A percentile compares a stretch with the other conserved stretches of the same genome.
Conservation (phyloP, 2,888 invertebrate genomes). For the Smittia sp. region DNA sequence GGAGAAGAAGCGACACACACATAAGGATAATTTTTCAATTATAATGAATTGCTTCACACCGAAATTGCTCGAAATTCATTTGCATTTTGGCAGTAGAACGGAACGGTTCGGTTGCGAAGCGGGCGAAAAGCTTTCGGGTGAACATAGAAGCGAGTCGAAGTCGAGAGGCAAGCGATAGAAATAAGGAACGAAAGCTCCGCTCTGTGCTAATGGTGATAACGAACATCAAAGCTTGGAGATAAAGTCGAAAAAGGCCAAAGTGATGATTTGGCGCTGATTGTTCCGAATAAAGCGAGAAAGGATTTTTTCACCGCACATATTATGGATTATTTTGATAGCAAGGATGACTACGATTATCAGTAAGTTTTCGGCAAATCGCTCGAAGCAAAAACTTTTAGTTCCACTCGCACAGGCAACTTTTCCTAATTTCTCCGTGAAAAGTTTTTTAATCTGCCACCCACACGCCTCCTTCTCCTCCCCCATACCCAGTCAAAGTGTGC, state of each 20-base stretch:
- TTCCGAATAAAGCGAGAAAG: not conserved
- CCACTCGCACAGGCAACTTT: too few species aligned
- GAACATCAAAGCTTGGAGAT: not conserved
- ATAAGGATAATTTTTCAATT: conserved; percentile 21
- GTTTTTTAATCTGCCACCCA: not conserved
- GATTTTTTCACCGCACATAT: not conserved
- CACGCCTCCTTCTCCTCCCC: not conserved
- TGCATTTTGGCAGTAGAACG: conserved; percentile 14
- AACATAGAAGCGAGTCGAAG: not conserved
- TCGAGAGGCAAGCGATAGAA: not conserved
- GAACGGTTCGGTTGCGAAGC: not conserved
- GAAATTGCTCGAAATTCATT: conserved; percentile 17
- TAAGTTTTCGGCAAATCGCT: not conserved
- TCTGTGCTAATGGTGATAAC: too few species aligned
- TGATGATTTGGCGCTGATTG: not conserved
- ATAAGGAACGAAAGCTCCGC: too few species aligned
- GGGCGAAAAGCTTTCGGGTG: not conserved
- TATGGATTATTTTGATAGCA: not conserved
- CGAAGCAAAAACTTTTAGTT: too few species aligned
- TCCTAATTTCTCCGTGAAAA: not conserved
- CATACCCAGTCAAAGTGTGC: not conserved
- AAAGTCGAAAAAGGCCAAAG: not conserved
- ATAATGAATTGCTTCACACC: conserved; percentile 14
- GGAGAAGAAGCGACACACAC: not conserved
- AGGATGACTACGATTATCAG: conserved; percentile 8